These are phyloP conservation scores for Balaeniceps rex DNA, from an alignment of 2,113 vertebrate species.

Conservation along the genomic window DNA sequence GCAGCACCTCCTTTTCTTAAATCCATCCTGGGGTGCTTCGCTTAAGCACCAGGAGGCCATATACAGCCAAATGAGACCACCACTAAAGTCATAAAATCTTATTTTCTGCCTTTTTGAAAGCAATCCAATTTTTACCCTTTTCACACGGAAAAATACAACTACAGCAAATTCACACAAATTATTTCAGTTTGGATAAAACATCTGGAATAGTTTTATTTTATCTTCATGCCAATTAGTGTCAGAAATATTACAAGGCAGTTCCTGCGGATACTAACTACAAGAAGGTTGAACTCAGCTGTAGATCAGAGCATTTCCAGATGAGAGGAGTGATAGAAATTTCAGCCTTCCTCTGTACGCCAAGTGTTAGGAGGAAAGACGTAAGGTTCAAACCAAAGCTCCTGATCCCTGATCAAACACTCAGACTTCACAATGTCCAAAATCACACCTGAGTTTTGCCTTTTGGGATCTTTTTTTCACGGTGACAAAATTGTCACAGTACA, in stretches of 20 bases:
- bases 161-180: not conserved
- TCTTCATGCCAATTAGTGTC: not conserved
- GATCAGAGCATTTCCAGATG: not conserved
- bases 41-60: not conserved
- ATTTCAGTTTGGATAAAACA: not conserved
- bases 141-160: not conserved
- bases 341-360: not conserved
- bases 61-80: not conserved
- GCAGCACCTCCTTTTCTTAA: not conserved
- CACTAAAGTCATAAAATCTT: not conserved
- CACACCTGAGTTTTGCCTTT: not conserved
- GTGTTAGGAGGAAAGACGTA: not conserved
- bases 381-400: not conserved
- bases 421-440: not conserved
- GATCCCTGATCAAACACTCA: not conserved
- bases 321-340: not conserved
- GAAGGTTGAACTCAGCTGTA: not conserved
- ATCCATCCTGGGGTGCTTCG: not conserved
- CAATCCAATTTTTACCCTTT: not conserved
- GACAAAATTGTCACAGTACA: not conserved
- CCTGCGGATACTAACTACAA: not conserved
- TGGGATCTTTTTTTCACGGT: not conserved
- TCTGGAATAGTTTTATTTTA: not conserved
- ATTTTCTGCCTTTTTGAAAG: slow-evolving; percentile 13
- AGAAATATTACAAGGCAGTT: not conserved